phyloP scores from a whole-genome alignment of 1,140 invertebrate genomes.

The Liolophura sinensis region DNA sequence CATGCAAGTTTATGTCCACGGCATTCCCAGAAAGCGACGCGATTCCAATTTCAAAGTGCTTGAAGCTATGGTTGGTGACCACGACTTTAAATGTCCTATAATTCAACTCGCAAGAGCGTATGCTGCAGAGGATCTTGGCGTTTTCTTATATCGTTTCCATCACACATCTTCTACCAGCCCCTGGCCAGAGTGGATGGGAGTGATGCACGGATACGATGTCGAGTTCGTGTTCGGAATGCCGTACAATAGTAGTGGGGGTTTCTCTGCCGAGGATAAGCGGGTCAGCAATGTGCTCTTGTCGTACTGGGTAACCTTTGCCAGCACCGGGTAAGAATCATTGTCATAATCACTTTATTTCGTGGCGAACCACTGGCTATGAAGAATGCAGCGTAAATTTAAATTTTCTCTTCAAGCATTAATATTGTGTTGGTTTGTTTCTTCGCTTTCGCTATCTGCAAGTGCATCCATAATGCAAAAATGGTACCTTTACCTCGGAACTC shows the following conservation, averaged over 20 bases:
- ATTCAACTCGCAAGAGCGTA: constrained; percentile 27
- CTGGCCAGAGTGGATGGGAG: constrained; percentile 95
- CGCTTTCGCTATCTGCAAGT: too few species aligned
- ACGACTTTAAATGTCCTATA: constrained; percentile 40
- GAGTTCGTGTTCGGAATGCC: constrained; percentile 89
- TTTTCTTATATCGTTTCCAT: constrained; percentile 42
- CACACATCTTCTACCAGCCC: constrained; percentile 65
- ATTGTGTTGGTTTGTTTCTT: too few species aligned
- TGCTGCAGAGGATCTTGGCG: constrained; percentile 1
- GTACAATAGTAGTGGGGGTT: constrained; percentile 74
- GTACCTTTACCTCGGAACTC: too few species aligned
- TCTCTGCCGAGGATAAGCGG: constrained; percentile 83
- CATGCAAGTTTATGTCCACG: too few species aligned
- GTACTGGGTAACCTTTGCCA: constrained; percentile 91
- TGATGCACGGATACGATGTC: constrained; percentile 95
- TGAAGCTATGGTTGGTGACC: constrained; percentile 38
- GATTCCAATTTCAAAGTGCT: too few species aligned
- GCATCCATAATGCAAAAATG: too few species aligned
- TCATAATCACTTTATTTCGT: too few species aligned
- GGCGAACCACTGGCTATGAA: too few species aligned
- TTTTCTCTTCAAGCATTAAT: too few species aligned
- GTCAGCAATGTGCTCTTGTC: constrained; percentile 87
- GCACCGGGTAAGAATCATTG: constrained; percentile 78
- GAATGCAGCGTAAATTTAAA: too few species aligned
- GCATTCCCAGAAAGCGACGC: too few species aligned